A percentile compares a stretch with the other conserved stretches of the same genome.
Evolutionary conservation across 2,113 vertebrate genomes (phyloP).

Genomic region (Eulemur rufifrons): DNA sequence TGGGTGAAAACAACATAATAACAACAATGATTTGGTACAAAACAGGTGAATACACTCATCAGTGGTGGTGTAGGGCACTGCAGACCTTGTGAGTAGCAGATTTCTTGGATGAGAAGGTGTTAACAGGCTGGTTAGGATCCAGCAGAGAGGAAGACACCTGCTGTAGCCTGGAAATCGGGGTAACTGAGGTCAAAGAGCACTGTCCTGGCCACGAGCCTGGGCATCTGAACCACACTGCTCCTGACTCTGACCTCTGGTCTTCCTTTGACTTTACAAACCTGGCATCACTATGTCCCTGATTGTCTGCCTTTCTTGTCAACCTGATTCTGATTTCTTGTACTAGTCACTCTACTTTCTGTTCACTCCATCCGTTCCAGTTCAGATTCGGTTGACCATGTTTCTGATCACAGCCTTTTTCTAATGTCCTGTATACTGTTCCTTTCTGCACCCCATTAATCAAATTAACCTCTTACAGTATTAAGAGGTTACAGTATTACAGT

Average conservation of each 20-base stretch:
- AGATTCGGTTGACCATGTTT: not conserved
- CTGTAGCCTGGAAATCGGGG: not conserved
- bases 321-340: not conserved
- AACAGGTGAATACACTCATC: not conserved
- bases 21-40: not conserved
- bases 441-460: not conserved
- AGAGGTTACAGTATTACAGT: too few species aligned
- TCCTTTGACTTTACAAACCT: not conserved
- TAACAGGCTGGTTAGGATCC: not conserved
- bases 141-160: not conserved
- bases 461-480: not conserved
- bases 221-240: not conserved
- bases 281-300: rapidly evolving
- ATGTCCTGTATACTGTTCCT: not conserved
- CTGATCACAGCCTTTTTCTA: not conserved
- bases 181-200: not conserved
- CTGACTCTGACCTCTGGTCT: not conserved
- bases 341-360: not conserved
- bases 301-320: not conserved
- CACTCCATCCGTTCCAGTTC: not conserved
- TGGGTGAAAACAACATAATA: not conserved
- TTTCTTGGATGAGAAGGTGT: not conserved
- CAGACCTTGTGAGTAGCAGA: not conserved
- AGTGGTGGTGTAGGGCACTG: not conserved
- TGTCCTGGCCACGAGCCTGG: not conserved